Conservation (phyloP, 2,888 invertebrate species). For the Hyposoter didymator region DNA sequence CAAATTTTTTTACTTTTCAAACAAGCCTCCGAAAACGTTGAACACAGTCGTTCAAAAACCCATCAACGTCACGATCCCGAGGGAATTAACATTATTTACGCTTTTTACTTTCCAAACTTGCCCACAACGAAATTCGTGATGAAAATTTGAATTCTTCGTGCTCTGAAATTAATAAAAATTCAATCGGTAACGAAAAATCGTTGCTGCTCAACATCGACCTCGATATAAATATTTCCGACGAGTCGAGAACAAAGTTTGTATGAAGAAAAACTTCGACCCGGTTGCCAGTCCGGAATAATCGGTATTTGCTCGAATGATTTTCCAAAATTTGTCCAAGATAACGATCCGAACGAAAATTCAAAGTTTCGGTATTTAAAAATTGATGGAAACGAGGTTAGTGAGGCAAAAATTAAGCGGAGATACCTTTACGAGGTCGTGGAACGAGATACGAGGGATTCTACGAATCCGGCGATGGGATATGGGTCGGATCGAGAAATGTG, state of each 20-base stretch:
- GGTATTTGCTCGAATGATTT: background rate
- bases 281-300: background rate
- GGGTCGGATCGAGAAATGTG: constrained; percentile 74
- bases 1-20: background rate
- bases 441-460: constrained; percentile 72
- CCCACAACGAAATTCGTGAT: background rate
- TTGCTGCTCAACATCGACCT: background rate
- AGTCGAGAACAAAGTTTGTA: background rate
- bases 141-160: background rate
- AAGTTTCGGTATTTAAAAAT: background rate
- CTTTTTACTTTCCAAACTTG: background rate
- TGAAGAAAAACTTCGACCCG: background rate
- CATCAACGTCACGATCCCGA: background rate
- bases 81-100: background rate
- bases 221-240: background rate
- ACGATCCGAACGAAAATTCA: background rate
- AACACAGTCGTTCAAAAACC: background rate
- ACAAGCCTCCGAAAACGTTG: background rate
- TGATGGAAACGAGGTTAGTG: background rate
- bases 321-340: background rate
- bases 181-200: background rate
- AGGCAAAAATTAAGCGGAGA: constrained; percentile 5
- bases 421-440: constrained; percentile 74
- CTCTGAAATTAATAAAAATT: background rate
- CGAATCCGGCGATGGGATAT: constrained; percentile 76